phyloP scores from a whole-genome alignment of 2,113 vertebrate species.

The Megaleporinus macrocephalus region DNA sequence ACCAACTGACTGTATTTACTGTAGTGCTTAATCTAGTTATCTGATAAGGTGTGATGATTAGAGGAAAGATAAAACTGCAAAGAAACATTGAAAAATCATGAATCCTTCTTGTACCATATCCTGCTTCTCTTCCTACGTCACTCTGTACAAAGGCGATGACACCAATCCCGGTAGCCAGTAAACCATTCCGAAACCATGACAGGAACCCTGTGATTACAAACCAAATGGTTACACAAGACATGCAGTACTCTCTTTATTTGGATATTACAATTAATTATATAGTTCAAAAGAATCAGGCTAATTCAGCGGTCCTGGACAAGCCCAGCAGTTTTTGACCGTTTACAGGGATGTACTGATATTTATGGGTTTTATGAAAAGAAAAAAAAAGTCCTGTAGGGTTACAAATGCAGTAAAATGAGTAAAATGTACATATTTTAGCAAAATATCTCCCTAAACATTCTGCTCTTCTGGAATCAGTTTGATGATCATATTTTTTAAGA shows the following conservation, averaged over 20 bases:
- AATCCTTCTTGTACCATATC: conserved; percentile 79
- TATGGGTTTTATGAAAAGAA: too few species aligned
- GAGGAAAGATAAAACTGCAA: neutral
- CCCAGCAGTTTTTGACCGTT: neutral
- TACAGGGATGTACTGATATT: too few species aligned
- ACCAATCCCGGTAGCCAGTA: conserved; percentile 86
- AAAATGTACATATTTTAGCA: too few species aligned
- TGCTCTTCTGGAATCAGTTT: too few species aligned
- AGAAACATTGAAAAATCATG: neutral
- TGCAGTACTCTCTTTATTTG: neutral
- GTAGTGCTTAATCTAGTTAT: too few species aligned
- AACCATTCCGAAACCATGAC: conserved; percentile 90
- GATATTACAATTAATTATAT: neutral
- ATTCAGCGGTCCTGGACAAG: neutral
- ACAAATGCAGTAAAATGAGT: too few species aligned
- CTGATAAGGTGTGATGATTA: too few species aligned
- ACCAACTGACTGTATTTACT: too few species aligned
- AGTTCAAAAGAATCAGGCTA: too few species aligned
- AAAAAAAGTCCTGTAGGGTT: too few species aligned
- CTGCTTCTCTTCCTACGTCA: conserved; percentile 86
- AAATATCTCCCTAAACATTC: too few species aligned
- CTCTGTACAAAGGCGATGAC: conserved; percentile 90
- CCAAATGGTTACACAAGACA: neutral
- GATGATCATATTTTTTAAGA: too few species aligned
- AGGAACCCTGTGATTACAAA: conserved; percentile 82